Evolutionary conservation across 1,140 invertebrate genomes (phyloP).

Genomic region (Nasonia giraulti): DNA sequence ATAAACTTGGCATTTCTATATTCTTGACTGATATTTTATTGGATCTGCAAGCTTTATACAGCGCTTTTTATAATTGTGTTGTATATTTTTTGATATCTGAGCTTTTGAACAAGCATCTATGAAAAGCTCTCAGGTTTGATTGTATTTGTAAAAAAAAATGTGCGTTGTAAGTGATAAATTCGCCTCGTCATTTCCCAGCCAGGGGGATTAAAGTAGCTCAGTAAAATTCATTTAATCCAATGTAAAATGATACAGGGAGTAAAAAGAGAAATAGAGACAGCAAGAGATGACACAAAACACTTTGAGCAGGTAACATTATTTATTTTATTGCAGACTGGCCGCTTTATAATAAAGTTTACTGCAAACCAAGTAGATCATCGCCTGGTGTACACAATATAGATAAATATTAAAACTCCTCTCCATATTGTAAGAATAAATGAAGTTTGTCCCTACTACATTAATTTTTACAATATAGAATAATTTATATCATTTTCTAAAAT

Average conservation of each 20-base stretch:
- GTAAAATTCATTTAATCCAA: slow-evolving; percentile 57
- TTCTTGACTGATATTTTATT: too few relatives aligned
- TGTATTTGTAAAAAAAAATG: slow-evolving; percentile 10
- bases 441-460: too few relatives aligned
- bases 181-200: slow-evolving; percentile 46
- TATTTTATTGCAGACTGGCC: not conserved
- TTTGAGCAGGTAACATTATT: not conserved
- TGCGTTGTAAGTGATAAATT: slow-evolving; percentile 50
- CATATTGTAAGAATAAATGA: too few relatives aligned
- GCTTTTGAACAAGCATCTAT: not conserved
- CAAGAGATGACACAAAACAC: not conserved
- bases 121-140: not conserved
- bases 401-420: too few relatives aligned
- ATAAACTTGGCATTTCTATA: too few relatives aligned
- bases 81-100: not conserved
- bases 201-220: slow-evolving; percentile 46
- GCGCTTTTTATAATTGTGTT: too few relatives aligned
- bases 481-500: too few relatives aligned
- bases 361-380: too few relatives aligned
- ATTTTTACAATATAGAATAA: too few relatives aligned
- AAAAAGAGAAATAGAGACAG: not conserved
- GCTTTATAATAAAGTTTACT: not conserved
- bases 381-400: too few relatives aligned
- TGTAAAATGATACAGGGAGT: slow-evolving; percentile 52
- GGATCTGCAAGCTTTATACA: too few relatives aligned